Evolutionary conservation across 2,888 invertebrate genomes (phyloP).

Genomic region (Thecophora atra): DNA sequence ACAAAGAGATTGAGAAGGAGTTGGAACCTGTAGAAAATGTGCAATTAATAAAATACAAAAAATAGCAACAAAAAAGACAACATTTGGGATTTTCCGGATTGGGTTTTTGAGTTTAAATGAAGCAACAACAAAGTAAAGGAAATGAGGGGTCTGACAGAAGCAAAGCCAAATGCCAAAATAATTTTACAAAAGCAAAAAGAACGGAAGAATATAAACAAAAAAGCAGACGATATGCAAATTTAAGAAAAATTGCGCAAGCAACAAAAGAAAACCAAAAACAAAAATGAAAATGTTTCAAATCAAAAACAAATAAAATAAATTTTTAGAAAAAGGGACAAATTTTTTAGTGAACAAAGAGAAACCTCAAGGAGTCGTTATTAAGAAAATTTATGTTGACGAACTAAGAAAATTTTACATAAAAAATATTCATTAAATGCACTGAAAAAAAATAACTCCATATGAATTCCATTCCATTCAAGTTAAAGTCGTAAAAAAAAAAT

Average conservation of each 20-base stretch:
- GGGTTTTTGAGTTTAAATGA: background rate
- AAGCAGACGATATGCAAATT: no score
- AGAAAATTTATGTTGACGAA: background rate
- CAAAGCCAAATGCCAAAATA: constrained; percentile 4
- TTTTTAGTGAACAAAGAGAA: no score
- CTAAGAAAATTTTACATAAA: background rate
- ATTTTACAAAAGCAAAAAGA: no score
- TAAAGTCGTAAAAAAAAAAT: background rate
- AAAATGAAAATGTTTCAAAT: no score
- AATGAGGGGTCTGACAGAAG: background rate
- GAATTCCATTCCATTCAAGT: background rate
- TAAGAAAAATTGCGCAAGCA: no score
- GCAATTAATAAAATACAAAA: background rate
- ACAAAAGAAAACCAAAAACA: no score
- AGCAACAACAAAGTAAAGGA: background rate
- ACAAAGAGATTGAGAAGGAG: background rate
- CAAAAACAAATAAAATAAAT: no score
- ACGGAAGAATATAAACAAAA: no score
- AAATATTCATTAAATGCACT: background rate
- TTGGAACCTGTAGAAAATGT: background rate
- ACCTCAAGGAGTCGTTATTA: background rate
- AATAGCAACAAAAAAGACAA: no score
- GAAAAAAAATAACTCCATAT: background rate
- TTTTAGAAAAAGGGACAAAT: no score
- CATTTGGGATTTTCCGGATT: background rate